Conservation (phyloP, 2,113 vertebrate species). For the Chlamydotis undulata region DNA sequence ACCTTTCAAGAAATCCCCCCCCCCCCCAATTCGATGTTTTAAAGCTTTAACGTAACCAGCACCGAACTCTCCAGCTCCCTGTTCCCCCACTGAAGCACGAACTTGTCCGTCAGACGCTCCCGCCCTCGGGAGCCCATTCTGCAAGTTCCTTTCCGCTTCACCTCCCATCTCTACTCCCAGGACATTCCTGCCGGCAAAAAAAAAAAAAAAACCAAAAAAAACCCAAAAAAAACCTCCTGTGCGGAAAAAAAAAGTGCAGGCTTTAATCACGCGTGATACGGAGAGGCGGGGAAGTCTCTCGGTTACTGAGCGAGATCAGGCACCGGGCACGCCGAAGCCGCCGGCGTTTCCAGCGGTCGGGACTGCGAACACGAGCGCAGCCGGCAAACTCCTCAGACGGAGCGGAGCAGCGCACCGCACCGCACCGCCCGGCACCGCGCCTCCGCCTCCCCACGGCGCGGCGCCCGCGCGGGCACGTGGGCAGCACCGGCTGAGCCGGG, state of each 20-base stretch:
- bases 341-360: rapidly evolving
- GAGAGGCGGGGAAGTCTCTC: background rate
- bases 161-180: background rate
- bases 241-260: too few relatives aligned
- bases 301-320: rapidly evolving
- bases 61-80: background rate
- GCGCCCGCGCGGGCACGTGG: background rate
- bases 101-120: background rate
- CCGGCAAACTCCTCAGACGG: background rate
- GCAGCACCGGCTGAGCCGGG: too few relatives aligned
- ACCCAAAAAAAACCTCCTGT: background rate
- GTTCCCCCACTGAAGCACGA: background rate
- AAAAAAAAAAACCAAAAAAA: background rate
- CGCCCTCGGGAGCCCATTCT: background rate
- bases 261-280: background rate
- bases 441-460: too few relatives aligned
- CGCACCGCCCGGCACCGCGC: too few relatives aligned
- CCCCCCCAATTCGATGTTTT: background rate
- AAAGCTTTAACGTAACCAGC: background rate
- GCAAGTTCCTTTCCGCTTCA: background rate
- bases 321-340: background rate
- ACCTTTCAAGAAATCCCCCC: background rate
- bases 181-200: background rate
- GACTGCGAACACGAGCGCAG: background rate
- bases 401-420: too few relatives aligned